These are phyloP conservation scores for Drosophila prosaltans DNA, from an alignment of 1,140 invertebrate genomes.

Conservation along the genomic window DNA sequence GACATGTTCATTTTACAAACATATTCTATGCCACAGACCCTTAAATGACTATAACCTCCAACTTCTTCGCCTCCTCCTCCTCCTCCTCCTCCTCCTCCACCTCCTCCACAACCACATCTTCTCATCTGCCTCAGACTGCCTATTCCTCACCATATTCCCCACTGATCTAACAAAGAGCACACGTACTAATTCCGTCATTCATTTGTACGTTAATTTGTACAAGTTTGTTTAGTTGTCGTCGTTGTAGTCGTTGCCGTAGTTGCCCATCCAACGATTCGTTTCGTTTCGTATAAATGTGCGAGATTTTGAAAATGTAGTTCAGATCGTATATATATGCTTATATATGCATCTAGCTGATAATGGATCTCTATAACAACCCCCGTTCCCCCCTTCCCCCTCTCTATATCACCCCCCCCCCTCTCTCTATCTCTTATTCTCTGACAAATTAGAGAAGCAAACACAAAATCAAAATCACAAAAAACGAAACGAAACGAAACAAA, in stretches of 20 bases:
- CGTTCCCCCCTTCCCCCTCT: no score
- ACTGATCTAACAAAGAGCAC: conserved; percentile 53
- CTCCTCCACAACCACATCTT: background rate
- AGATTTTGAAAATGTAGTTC: conserved; percentile 79
- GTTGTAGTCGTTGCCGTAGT: conserved; percentile 43
- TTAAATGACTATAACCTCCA: conserved; percentile 18
- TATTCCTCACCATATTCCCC: background rate
- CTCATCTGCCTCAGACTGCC: background rate
- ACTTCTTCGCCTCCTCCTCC: background rate
- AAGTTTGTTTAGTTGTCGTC: conserved; percentile 56
- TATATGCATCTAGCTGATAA: conserved; percentile 16
- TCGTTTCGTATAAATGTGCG: conserved; percentile 71
- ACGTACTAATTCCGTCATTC: conserved; percentile 78
- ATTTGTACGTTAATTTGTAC: conserved; percentile 80
- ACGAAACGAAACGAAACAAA: background rate
- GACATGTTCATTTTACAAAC: background rate
- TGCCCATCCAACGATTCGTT: conserved; percentile 37
- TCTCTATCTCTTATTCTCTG: background rate
- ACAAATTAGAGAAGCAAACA: conserved; percentile 20
- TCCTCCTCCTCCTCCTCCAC: background rate
- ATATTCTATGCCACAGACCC: conserved; percentile 1
- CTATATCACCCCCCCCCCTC: background rate
- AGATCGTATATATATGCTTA: conserved; percentile 43
- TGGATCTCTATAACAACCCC: background rate
- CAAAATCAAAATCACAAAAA: background rate